Evolutionary conservation across 2,888 invertebrate genomes (phyloP), one percentile per base, ranked within the genome.

Genomic region (Phalangium opilio): DNA sequence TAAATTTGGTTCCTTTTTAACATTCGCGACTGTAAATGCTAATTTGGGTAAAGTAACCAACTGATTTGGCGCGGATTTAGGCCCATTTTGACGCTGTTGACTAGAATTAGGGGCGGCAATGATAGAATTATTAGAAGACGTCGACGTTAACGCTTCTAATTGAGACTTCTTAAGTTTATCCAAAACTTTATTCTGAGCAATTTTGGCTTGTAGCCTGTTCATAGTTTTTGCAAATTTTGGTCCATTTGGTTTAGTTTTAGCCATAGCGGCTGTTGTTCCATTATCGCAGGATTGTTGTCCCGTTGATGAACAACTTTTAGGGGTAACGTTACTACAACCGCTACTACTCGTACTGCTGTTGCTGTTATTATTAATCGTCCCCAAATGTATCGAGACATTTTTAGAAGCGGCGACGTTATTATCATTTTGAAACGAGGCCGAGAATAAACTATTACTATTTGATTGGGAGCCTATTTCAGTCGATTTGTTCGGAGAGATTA

Each of bases 181-280:
- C 50, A 65, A 62, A 19, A 67, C 63, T 55, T 62, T 64, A 52
- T 65, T 67, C 53, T 66, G 65, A 49, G 66, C 66, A 52, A 67
- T 66, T 58, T 64, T 65, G 33, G 63, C 64, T 54, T 67, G 65
- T 41, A 67, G 55, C 48, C 63, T 61, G 52, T 65, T 65, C 62
- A 66, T 63, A 32, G 65, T 65, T 44, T 64, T 58, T n/a, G 65
- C 65, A 41, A 54, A 43, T 14, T 54, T 54, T 10, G 54, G 50
- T 35, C 46, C 41, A 47, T 50, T 46, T 41, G 47, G 47, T 41
- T 55, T 55, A 32, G 49, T 32, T 48, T 48, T 51, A 38, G 34
- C 45, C 11, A 49, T 48, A 10, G 10, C 17, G 10, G 45, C 27
- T 38, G 43, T 14, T 38, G 43, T 14, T n/a, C 21, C 21, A 18